Evolutionary conservation across 2,797 vertebrate species (phyloP).

Genomic region (Vipera latastei): DNA sequence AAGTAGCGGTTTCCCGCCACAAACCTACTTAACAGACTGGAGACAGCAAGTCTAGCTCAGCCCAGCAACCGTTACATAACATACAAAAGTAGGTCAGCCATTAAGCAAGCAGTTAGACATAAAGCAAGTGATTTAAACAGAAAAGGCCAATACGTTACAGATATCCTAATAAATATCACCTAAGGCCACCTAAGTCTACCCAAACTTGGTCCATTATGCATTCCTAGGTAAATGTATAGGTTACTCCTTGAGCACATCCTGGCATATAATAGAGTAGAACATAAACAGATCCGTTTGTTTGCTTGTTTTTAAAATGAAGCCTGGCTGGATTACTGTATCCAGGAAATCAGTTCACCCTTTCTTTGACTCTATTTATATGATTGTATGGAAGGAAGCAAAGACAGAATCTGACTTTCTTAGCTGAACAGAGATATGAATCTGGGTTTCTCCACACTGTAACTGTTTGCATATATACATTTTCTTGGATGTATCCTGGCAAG

Average conservation of each 20-base stretch:
- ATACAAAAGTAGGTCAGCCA: too few species aligned
- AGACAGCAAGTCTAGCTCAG: too few species aligned
- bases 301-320: background rate
- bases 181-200: background rate
- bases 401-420: background rate
- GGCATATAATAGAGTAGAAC: background rate
- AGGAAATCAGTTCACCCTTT: background rate
- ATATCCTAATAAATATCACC: background rate
- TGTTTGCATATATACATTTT: background rate
- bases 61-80: too few species aligned
- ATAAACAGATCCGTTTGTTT: background rate
- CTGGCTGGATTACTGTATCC: background rate
- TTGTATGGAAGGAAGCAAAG: background rate
- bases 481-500: background rate
- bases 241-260: background rate
- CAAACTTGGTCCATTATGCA: background rate
- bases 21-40: too few species aligned
- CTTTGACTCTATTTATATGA: background rate
- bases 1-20: too few species aligned
- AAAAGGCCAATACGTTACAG: too few species aligned
- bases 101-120: too few species aligned
- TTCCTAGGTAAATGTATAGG: background rate
- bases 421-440: background rate
- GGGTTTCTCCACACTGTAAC: background rate
- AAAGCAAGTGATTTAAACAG: too few species aligned